Base-by-base conservation (phyloP, 2,113 vertebrate species). In the Cyrtonyx montezumae region DNA sequence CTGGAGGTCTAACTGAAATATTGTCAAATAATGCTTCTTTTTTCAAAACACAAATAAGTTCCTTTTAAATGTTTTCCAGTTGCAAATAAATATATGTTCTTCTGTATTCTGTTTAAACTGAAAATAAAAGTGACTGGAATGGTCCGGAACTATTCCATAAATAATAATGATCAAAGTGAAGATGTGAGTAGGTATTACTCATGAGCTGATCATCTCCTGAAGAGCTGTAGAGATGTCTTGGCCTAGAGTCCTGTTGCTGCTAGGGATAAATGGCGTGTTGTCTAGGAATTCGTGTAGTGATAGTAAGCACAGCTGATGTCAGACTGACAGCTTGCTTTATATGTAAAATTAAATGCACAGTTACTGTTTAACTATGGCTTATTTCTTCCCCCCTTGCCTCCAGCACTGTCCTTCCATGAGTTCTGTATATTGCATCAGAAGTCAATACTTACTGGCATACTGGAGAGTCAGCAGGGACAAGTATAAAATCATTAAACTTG, bases 251-350 rank as follows among this genome's bases (percentile, higher is more conserved):
- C 17, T 78, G 23, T 49, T 90, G n/a, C 23, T 94, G 69, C 32
- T 32, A 21, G 28, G 18, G 19, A 11, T 66, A 45, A 84, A 32
- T 16, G 91, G 12, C 25, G 74, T 58, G 68, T 76, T 58, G 49
- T 94, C 34, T 49, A 79, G 71, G 23, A 87, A 21, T 28, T 74
- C 34, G 26, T 6, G 1, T 69, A 48, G 68, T 53, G 46, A 66
- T 40, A 45, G 40, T n/a, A 76, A 58, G 49, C 66, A 80, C 23
- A 53, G n/a, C 53, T 92, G 75, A 45, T 73, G 45, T 32, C 5
- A 11, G 23, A 48, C 86, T 79, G 74, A 92, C 84, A 86, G 58
- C 70, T 88, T 88, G 55, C 58, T 90, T 92, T 59, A 26, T 36
- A 16, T 70, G 17, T n/a, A 65, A 40, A 58, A 36, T 59, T 92